These are phyloP conservation scores for Alloscopus bannaensis DNA, from an alignment of 2,888 invertebrate species.

Conservation along the genomic window DNA sequence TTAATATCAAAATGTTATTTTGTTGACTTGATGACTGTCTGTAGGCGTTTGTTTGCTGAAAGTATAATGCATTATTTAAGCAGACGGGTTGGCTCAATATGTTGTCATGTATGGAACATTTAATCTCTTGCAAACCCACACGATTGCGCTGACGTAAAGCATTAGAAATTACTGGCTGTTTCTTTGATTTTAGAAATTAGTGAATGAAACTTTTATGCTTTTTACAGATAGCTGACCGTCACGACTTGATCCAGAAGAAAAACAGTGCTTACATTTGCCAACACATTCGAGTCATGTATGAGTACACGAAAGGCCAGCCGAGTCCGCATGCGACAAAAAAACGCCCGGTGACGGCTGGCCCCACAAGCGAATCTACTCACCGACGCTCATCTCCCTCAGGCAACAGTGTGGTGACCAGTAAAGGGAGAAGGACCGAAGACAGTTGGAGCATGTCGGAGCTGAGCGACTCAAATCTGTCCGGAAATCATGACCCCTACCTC, in stretches of 20 bases:
- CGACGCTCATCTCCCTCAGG: background rate
- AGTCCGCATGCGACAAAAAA: background rate
- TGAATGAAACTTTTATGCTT: no score
- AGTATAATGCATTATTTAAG: no score
- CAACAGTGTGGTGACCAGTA: background rate
- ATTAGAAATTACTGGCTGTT: no score
- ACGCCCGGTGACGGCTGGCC: background rate
- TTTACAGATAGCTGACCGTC: constrained; percentile 71
- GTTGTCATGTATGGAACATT: constrained; percentile 45
- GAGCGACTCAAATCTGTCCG: constrained; percentile 5
- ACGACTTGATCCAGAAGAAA: constrained; percentile 66
- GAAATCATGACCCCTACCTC: background rate
- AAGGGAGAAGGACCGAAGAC: constrained; percentile 6
- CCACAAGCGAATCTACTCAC: background rate
- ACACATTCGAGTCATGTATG: constrained; percentile 65
- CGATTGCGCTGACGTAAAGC: no score
- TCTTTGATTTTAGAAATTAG: no score
- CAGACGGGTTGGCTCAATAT: no score
- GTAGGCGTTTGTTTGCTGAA: no score
- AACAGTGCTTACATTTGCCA: constrained; percentile 69
- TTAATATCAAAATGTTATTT: no score
- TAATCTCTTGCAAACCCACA: no score
- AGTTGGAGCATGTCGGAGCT: background rate
- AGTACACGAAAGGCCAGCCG: constrained; percentile 12
- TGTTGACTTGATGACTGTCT: no score